A percentile compares a stretch with the other conserved stretches of the same genome.
phyloP scores from a whole-genome alignment of 1,140 invertebrate genomes.

The Gryon sp. region DNA sequence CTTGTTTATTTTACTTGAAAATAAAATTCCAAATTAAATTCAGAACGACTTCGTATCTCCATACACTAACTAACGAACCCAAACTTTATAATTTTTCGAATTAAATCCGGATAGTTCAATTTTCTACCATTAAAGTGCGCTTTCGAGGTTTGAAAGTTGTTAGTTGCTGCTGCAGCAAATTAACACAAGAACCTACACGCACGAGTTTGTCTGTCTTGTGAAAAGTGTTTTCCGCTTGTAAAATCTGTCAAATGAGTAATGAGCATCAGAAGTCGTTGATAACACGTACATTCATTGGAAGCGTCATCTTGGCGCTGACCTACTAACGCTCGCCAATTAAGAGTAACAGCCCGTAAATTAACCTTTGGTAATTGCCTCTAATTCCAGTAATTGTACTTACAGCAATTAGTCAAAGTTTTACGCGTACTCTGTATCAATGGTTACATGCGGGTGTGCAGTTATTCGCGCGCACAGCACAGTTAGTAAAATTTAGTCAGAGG shows the following conservation, averaged over 20 bases:
- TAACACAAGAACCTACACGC: too few relatives aligned
- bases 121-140: too few relatives aligned
- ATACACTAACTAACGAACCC: too few relatives aligned
- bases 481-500: conserved; percentile 19
- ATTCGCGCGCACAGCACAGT: conserved; percentile 26
- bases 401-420: conserved; percentile 72
- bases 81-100: conserved; percentile 1
- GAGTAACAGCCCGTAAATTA: conserved; percentile 72
- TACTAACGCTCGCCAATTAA: conserved; percentile 73
- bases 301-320: conserved; percentile 63
- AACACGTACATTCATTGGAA: conserved; percentile 55
- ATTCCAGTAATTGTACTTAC: conserved; percentile 71
- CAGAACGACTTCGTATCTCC: too few relatives aligned
- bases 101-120: neutral
- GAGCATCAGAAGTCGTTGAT: neutral
- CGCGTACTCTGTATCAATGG: conserved; percentile 50
- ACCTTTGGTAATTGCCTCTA: conserved; percentile 73
- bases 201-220: too few relatives aligned
- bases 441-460: conserved; percentile 27
- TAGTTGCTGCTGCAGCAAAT: too few relatives aligned
- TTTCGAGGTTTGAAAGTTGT: too few relatives aligned
- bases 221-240: neutral
- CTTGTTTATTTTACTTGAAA: too few relatives aligned
- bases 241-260: conserved; percentile 1
- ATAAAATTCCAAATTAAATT: too few relatives aligned